Evolutionary conservation across 2,888 invertebrate species (phyloP).

Genomic region (Parasteatoda lunata): DNA sequence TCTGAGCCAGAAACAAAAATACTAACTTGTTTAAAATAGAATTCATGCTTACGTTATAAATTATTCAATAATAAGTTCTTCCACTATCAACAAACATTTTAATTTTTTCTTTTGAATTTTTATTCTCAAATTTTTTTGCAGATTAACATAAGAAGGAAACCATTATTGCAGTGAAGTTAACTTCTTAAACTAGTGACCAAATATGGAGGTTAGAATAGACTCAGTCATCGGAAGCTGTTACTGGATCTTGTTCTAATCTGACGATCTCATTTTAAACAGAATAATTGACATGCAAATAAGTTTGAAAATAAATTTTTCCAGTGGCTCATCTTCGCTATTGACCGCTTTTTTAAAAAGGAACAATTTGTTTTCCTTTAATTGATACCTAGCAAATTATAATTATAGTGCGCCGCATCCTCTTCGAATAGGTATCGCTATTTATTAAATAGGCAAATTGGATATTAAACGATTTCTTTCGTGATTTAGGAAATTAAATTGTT

Average conservation of each 20-base stretch:
- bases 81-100: no score
- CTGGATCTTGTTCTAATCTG: neutral
- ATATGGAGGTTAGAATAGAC: no score
- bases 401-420: neutral
- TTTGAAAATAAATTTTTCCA: neutral
- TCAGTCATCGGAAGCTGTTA: neutral
- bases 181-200: no score
- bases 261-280: neutral
- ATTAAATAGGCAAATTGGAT: neutral
- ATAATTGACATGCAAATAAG: neutral
- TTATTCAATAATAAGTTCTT: no score
- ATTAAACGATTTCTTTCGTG: neutral
- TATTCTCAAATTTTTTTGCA: no score
- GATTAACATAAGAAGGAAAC: no score
- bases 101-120: no score
- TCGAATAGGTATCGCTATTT: neutral
- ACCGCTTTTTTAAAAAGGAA: neutral
- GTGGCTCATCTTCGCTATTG: neutral
- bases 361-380: neutral
- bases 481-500: no score
- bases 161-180: no score
- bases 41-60: no score
- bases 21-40: no score
- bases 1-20: no score
- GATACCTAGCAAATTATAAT: neutral